Base-by-base conservation (phyloP, 2,888 invertebrate genomes). In the Calliopum simillimum region DNA sequence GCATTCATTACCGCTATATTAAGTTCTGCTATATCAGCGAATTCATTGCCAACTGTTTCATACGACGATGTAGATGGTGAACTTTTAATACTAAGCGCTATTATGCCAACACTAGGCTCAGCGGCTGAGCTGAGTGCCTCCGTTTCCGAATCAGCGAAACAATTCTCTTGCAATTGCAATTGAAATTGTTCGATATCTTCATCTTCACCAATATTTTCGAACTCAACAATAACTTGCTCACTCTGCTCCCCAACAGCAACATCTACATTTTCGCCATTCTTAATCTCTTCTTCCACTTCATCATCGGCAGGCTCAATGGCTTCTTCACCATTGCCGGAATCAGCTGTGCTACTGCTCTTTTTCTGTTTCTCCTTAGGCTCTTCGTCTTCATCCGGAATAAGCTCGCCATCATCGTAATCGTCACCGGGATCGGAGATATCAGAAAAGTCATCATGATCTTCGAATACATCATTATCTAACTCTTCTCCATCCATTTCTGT, bases 401-500 rank as follows among this genome's bases (percentile, higher is more conserved):
- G 61, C 43, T 64, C 58, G 6, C 76, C 77, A 12, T 79, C 78
- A 49, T 80, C 81, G 56, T 80, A 82, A 63, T 82, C 83, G 56
- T 82, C 78, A 70, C 87, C 79, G 78, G 88, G 77, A 86, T 89
- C 87, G 78, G 87, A 86, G 84, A 88, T 86, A 85, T 89, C 79
- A 81, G 88, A 87, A 84, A 87, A 82, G 83, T 88, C 87, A 83
- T 84, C 88, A 84, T 85, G 86, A 79, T 88, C 87, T 78, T 88
- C 88, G 83, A 89, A 88, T 74, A 87, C 84, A 78, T 88, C 85
- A 70, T 85, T 84, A 76, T 89, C 89, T 82, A 88, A 88, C 65
- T 80, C 89, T 79, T 87, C 88, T 80, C 86, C 87, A 80, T 87
- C 87, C 74, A 88, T 85, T 76, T 88, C 88, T 74, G 87, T 86